phyloP scores from a whole-genome alignment of 2,797 vertebrate genomes.

The Sebastes glaucus region DNA sequence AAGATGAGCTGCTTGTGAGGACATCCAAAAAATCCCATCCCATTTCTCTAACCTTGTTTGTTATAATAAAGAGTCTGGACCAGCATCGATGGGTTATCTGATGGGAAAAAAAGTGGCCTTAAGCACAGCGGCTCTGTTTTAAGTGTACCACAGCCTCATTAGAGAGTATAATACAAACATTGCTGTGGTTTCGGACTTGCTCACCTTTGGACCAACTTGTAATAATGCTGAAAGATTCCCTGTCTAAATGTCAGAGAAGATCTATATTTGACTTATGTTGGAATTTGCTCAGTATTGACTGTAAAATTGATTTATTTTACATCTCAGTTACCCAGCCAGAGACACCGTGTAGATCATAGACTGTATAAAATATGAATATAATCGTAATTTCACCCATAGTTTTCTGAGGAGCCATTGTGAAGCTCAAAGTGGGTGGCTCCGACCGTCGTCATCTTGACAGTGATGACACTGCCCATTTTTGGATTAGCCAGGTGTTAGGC shows the following conservation, averaged over 20 bases:
- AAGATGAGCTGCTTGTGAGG: background rate
- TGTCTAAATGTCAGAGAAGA: constrained; percentile 12
- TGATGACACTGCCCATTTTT: too few relatives aligned
- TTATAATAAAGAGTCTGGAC: background rate
- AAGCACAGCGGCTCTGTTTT: background rate
- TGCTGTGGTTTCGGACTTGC: background rate
- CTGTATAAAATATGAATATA: too few relatives aligned
- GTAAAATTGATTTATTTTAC: background rate
- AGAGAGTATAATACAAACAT: background rate
- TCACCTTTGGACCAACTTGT: background rate
- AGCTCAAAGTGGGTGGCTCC: too few relatives aligned
- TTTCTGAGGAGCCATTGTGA: too few relatives aligned
- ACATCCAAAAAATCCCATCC: background rate
- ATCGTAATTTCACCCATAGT: too few relatives aligned
- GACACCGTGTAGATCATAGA: background rate
- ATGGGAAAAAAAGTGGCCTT: background rate
- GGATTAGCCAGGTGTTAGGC: too few relatives aligned
- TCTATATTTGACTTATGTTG: background rate
- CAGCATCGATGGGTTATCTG: background rate
- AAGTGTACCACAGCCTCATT: background rate
- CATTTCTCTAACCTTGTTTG: background rate
- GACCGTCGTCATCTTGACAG: too few relatives aligned
- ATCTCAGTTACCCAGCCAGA: background rate
- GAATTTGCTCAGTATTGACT: background rate
- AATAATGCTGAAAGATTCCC: background rate